Conservation (phyloP, 2,797 vertebrate species). For the Gymnopithys bicolor region DNA sequence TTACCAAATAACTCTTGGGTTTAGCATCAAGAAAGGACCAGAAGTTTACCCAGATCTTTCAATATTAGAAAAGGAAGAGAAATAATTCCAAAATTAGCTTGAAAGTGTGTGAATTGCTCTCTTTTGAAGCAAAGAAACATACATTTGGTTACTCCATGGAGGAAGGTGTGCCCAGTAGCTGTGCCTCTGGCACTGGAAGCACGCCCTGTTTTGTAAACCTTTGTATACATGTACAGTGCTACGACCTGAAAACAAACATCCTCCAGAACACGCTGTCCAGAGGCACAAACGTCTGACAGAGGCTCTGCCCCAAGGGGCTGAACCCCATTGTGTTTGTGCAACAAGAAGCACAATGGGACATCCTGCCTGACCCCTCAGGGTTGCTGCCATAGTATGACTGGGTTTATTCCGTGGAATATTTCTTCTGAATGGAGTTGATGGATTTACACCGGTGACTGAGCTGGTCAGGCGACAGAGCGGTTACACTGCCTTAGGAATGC, state of each 20-base stretch:
- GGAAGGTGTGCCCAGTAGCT: not conserved
- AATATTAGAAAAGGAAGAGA: not conserved
- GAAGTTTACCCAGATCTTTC: not conserved
- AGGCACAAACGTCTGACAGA: not conserved
- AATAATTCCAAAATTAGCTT: not conserved
- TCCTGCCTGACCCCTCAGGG: not conserved
- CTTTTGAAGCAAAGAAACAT: not conserved
- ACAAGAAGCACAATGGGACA: constrained; percentile 31
- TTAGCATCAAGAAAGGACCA: not conserved
- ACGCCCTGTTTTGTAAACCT: not conserved
- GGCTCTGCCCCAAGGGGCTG: constrained; percentile 14
- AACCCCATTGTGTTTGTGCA: constrained; percentile 44
- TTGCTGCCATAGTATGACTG: not conserved
- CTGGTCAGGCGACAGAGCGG: not conserved
- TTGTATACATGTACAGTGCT: not conserved
- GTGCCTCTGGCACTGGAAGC: not conserved
- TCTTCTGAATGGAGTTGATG: not conserved
- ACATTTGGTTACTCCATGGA: not conserved
- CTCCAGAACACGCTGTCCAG: not conserved
- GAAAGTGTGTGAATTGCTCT: not conserved
- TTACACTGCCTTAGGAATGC: not conserved
- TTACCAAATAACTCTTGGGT: not conserved
- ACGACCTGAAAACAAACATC: constrained; percentile 27
- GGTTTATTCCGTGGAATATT: not conserved
- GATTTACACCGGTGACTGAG: not conserved